Conservation (phyloP, 2,888 invertebrate species). For the Stomorhina lunata region DNA sequence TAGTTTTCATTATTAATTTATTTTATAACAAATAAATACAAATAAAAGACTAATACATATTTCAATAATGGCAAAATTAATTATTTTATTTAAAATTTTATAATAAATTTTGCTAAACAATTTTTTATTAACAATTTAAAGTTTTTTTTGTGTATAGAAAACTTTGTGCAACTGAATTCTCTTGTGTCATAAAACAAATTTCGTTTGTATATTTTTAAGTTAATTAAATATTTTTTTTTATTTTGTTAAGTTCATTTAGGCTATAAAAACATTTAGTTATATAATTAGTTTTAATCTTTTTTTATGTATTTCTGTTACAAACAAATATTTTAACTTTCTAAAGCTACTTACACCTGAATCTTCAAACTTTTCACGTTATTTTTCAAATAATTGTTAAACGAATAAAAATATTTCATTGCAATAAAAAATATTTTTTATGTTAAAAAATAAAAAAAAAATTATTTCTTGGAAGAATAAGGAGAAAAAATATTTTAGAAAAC, state of each 20-base stretch:
- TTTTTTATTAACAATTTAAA: slow-evolving; percentile 28
- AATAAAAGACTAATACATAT: too few relatives aligned
- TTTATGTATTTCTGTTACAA: slow-evolving; percentile 17
- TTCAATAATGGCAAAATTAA: slow-evolving; percentile 28
- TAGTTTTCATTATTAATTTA: too few relatives aligned
- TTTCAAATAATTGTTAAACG: slow-evolving; percentile 35
- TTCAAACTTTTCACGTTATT: slow-evolving; percentile 15
- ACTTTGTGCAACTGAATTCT: slow-evolving; percentile 58
- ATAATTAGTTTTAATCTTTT: slow-evolving; percentile 37
- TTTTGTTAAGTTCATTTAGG: slow-evolving; percentile 25
- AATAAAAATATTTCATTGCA: slow-evolving; percentile 22
- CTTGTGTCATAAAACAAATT: slow-evolving; percentile 60
- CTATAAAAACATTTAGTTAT: slow-evolving; percentile 15
- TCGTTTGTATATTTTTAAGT: slow-evolving; percentile 54
- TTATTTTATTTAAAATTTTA: background rate
- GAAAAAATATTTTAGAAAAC: too few relatives aligned
- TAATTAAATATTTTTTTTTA: too few relatives aligned
- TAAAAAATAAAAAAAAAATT: slow-evolving; percentile 17
- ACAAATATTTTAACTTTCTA: slow-evolving; percentile 47
- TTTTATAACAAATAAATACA: too few relatives aligned
- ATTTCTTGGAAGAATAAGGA: background rate
- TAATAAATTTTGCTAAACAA: background rate
- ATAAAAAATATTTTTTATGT: slow-evolving; percentile 38
- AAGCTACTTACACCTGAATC: slow-evolving; percentile 39
- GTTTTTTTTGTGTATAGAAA: slow-evolving; percentile 38